These are phyloP conservation scores for Aepyceros melampus DNA, from an alignment of 2,113 vertebrate species.

Conservation along the genomic window DNA sequence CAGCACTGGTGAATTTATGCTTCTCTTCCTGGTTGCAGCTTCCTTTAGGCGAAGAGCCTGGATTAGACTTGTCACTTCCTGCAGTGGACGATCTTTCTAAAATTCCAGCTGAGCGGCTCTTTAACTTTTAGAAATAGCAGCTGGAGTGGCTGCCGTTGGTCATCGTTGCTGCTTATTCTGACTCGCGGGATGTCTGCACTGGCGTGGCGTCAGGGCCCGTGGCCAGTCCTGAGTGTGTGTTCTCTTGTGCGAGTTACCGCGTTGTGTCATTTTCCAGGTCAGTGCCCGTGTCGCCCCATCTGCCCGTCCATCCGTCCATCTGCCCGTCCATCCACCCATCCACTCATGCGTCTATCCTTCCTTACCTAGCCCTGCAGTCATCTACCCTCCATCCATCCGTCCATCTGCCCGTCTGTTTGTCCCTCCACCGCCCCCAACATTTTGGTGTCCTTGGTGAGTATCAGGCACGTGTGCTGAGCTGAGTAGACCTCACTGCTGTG, in stretches of 20 bases:
- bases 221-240: not conserved
- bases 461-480: not conserved
- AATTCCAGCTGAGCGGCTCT: not conserved
- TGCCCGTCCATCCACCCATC: too few relatives aligned
- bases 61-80: not conserved
- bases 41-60: not conserved
- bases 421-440: not conserved
- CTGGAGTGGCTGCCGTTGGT: not conserved
- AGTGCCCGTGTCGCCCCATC: not conserved
- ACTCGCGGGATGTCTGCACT: not conserved
- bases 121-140: constrained; percentile 15
- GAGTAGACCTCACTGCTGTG: rapidly evolving
- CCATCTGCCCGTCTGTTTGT: rapidly evolving
- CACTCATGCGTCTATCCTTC: too few relatives aligned
- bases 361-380: too few relatives aligned
- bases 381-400: rapidly evolving
- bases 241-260: not conserved
- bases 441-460: too few relatives aligned
- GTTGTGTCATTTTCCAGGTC: not conserved
- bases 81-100: not conserved
- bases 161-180: not conserved
- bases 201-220: not conserved
- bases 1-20: not conserved
- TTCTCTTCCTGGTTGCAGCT: not conserved
- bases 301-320: not conserved